Evolutionary conservation across 2,113 vertebrate genomes (phyloP).

Genomic region (Hiodon alosoides): DNA sequence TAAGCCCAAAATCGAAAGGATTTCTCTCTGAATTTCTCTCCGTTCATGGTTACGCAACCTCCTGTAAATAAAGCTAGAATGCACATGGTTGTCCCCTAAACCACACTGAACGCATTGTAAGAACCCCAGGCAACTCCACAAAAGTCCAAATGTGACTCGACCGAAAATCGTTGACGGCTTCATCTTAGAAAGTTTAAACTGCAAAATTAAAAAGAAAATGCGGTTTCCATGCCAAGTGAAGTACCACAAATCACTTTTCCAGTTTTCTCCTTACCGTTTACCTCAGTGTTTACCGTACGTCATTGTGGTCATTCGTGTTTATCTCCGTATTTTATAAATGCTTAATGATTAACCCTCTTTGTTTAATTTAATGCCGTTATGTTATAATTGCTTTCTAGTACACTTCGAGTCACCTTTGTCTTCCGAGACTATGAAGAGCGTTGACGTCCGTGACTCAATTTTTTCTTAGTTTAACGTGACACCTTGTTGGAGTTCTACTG

Average conservation of each 20-base stretch:
- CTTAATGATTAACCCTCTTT: too few species aligned
- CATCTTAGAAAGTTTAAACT: slow-evolving; percentile 55
- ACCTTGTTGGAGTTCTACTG: slow-evolving; percentile 1
- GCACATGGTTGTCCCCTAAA: slow-evolving; percentile 90
- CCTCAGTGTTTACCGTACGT: not conserved
- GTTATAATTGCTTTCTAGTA: not conserved
- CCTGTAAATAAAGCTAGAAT: slow-evolving; percentile 99
- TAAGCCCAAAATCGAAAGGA: slow-evolving; percentile 95
- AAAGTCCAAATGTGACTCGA: slow-evolving; percentile 72
- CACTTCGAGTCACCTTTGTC: not conserved
- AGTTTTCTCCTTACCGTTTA: not conserved
- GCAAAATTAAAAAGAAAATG: not conserved
- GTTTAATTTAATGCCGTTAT: too few species aligned
- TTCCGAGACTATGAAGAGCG: not conserved
- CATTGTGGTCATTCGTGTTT: not conserved
- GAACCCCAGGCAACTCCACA: slow-evolving; percentile 82
- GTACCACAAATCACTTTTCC: slow-evolving; percentile 15
- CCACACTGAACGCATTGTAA: slow-evolving; percentile 76
- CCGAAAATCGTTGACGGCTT: slow-evolving; percentile 66
- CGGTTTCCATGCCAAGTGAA: slow-evolving; percentile 15
- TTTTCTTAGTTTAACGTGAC: slow-evolving; percentile 1
- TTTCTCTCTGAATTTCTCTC: slow-evolving; percentile 96
- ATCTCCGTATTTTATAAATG: not conserved
- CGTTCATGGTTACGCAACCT: slow-evolving; percentile 93
- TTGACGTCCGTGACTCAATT: slow-evolving; percentile 5